A percentile compares a stretch with the other conserved stretches of the same genome.
These are phyloP conservation scores for Phyto melanocephala DNA, from an alignment of 2,888 invertebrate species.

Conservation along the genomic window DNA sequence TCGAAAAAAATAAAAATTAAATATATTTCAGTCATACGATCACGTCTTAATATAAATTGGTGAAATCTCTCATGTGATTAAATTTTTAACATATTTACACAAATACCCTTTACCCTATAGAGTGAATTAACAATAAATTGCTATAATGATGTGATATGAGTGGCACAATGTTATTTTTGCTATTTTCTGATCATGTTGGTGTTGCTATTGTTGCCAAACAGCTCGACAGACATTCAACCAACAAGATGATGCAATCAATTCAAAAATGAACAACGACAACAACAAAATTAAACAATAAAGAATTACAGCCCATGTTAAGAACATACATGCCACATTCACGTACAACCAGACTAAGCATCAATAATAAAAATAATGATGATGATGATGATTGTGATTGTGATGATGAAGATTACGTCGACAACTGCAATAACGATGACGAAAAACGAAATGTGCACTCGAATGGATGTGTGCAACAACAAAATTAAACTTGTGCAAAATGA, in stretches of 20 bases:
- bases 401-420: conserved; percentile 65
- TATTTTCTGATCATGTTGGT: background rate
- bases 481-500: conserved; percentile 48
- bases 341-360: conserved; percentile 70
- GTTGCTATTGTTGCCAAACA: conserved; percentile 8
- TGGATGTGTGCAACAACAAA: conserved; percentile 21
- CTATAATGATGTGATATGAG: conserved; percentile 60
- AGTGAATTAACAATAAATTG: conserved; percentile 61
- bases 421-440: conserved; percentile 21
- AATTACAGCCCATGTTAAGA: background rate
- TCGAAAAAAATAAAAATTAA: background rate
- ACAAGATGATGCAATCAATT: conserved; percentile 50
- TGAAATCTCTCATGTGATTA: conserved; percentile 45
- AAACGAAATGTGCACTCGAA: conserved; percentile 42
- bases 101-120: conserved; percentile 60
- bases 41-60: conserved; percentile 42
- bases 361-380: conserved; percentile 71
- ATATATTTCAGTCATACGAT: background rate
- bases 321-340: conserved; percentile 56
- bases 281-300: conserved; percentile 1
- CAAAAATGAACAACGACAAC: conserved; percentile 25
- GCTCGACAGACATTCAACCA: conserved; percentile 7
- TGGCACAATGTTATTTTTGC: conserved; percentile 56
- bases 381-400: conserved; percentile 64
- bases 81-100: conserved; percentile 60